These are phyloP conservation scores for Argyresthia albistria DNA, from an alignment of 2,888 invertebrate genomes.

Conservation along the genomic window DNA sequence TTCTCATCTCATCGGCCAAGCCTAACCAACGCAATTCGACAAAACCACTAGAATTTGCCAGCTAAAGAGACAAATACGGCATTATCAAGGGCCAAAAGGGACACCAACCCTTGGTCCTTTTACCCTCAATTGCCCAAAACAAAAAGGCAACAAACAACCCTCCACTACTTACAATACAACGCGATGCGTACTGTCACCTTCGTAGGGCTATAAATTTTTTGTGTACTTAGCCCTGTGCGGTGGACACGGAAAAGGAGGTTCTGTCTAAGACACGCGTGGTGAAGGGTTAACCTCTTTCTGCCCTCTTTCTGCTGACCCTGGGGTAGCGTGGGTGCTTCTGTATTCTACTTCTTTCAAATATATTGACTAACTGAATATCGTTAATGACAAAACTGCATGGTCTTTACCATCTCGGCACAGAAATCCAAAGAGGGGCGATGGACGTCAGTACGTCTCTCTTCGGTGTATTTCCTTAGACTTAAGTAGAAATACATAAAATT, in stretches of 20 bases:
- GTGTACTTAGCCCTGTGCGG: conserved; percentile 40
- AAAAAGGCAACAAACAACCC: conserved; percentile 8
- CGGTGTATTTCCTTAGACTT: too few relatives aligned
- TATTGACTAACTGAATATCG: too few relatives aligned
- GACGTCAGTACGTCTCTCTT: too few relatives aligned
- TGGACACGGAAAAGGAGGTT: conserved; percentile 64
- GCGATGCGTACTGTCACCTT: conserved; percentile 28
- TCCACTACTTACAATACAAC: conserved; percentile 4
- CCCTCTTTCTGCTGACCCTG: conserved; percentile 25
- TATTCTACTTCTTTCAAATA: conserved; percentile 4
- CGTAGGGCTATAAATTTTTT: conserved; percentile 50
- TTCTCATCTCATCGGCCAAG: too few relatives aligned
- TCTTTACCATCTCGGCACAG: too few relatives aligned
- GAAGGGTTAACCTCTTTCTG: conserved; percentile 53
- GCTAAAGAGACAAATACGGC: conserved; percentile 7
- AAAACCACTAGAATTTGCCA: conserved; percentile 3
- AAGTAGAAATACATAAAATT: too few relatives aligned
- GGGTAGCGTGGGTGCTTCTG: conserved; percentile 1
- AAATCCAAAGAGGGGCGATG: too few relatives aligned
- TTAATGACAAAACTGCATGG: too few relatives aligned
- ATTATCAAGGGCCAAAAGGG: not conserved
- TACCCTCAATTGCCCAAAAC: conserved; percentile 4
- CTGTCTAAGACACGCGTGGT: conserved; percentile 30
- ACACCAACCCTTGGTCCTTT: not conserved
- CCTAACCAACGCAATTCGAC: too few relatives aligned